Conservation (phyloP, 2,888 invertebrate genomes). For the Rhagonycha fulva region DNA sequence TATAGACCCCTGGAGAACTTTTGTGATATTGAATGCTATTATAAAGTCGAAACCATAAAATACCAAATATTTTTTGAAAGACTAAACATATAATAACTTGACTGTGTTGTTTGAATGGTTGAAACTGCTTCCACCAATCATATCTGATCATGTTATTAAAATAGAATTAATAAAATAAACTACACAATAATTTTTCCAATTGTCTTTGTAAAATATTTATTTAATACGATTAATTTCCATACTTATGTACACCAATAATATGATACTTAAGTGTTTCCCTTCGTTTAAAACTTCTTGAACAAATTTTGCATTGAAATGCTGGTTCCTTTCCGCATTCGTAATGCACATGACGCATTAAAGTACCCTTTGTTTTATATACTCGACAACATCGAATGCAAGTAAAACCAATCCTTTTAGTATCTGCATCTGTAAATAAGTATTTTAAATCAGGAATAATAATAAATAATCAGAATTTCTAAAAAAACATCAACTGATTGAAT, state of each 20-base stretch:
- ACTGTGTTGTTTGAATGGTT: no score
- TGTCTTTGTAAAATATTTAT: not conserved
- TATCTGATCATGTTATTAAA: no score
- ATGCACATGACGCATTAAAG: conserved; percentile 16
- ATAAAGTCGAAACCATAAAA: no score
- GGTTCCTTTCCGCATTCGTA: conserved; percentile 38
- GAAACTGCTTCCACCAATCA: no score
- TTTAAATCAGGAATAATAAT: not conserved
- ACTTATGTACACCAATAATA: not conserved
- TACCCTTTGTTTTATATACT: conserved; percentile 21
- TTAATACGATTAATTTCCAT: not conserved
- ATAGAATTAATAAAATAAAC: not conserved
- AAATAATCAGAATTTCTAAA: not conserved
- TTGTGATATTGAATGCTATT: no score
- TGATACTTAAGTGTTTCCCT: not conserved
- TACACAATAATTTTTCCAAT: not conserved
- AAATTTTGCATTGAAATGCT: conserved; percentile 28
- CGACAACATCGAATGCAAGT: conserved; percentile 32
- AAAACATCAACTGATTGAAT: not conserved
- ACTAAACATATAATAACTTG: no score
- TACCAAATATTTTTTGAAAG: no score
- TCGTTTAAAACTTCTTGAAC: conserved; percentile 19
- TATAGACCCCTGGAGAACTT: no score
- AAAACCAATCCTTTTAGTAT: not conserved
- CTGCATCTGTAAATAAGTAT: not conserved